Evolutionary conservation across 2,113 vertebrate genomes (phyloP), one percentile per base, ranked within the genome.

Genomic region (Pomatostomus ruficeps): DNA sequence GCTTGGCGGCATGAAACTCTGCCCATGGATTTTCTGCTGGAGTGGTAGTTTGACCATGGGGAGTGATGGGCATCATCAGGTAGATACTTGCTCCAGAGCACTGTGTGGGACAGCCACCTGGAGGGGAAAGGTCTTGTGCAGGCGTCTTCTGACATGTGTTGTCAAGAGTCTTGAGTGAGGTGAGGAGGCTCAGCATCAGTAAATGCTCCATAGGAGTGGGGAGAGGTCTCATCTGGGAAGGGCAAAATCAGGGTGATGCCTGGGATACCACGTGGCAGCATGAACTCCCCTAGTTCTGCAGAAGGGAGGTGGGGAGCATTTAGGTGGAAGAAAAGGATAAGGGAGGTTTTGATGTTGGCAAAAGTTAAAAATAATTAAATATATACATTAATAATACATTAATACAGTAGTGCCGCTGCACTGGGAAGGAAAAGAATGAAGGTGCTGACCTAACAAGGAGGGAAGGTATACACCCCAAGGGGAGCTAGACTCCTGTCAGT

Each of bases 391-490:
- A 43, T 67, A 76, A 43, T 51, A 33, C 36, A 58, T 67, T 59
- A 76, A 59, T 51, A 51, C 16, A 40, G 33, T 49, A 71, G 28
- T 84, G 38, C 19, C 9, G 12, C 21, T 62, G 38, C 1, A 1
- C 19, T 85, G 43, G 31, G 65, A 67, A 92, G n/a, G 28, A 62
- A 42, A 54, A 89, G 17, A 68, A 38, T 3, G 2, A 51, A 67
- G 36, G 19, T 58, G 40, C 19, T 91, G 51, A 28, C 51, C 52
- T 71, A 51, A 40, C 15, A 23, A 36, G 29, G 24, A 51, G 35
- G 58, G 18, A 84, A 58, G 36, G 11, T 25, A 12, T 46, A n/a
- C 0, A 0, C 87, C 23, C 18, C 1, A 1, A 45, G 20, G 7
- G 28, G 13, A 84, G 38, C 12, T 80, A 63, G 31, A 14, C 38